phyloP scores from a whole-genome alignment of 2,113 vertebrate genomes.

The Caretta caretta region DNA sequence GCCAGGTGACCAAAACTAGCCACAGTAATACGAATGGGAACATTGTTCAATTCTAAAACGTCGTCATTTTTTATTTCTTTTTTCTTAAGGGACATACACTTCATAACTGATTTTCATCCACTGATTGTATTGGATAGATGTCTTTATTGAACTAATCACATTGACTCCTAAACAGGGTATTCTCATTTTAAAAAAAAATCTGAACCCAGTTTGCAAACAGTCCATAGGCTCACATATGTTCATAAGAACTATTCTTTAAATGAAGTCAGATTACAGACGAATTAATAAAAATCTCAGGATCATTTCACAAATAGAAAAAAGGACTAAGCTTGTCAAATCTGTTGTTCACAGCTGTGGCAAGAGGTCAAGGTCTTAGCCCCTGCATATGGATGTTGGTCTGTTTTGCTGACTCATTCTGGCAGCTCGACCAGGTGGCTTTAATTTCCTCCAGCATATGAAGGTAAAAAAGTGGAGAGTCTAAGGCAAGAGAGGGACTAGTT shows the following conservation, averaged over 20 bases:
- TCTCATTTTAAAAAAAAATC: neutral
- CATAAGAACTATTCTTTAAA: neutral
- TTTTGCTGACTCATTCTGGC: neutral
- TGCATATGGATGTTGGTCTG: neutral
- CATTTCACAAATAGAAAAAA: neutral
- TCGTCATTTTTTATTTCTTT: neutral
- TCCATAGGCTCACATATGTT: accelerated
- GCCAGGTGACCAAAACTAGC: neutral
- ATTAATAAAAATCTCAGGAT: neutral
- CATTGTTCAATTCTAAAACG: neutral
- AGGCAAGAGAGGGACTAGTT: neutral
- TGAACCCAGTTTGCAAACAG: neutral
- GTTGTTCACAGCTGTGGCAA: neutral
- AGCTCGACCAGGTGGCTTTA: neutral
- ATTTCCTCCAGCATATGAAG: neutral
- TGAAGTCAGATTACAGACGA: neutral
- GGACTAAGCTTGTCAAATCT: neutral
- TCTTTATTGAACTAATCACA: accelerated
- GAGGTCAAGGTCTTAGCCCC: neutral
- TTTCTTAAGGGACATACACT: neutral
- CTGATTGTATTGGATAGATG: neutral
- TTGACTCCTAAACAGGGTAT: neutral
- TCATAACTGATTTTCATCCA: neutral
- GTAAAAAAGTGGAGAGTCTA: neutral
- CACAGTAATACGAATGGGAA: neutral